Base-by-base conservation (phyloP, 2,113 vertebrate species). In the Mobula birostris region DNA sequence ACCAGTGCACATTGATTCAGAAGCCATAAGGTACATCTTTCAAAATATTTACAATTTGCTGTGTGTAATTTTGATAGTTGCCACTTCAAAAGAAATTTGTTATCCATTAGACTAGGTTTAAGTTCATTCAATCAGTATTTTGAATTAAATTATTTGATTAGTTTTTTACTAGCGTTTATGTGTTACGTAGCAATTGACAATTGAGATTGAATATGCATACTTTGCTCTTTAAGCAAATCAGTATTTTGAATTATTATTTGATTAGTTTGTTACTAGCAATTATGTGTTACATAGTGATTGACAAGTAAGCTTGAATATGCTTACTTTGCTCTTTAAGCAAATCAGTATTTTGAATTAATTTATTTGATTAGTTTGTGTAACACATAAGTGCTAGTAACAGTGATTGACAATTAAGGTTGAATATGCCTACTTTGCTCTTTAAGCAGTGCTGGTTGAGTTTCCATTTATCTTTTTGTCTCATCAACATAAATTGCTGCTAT, bases 1-100 rank as follows among this genome's bases (percentile, higher is more conserved):
- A 94, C 99, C 99, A 61, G 99, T 99, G 94, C 99, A 99, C 96
- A 99, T 99, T 94, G 99, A 99, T 96, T 99, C 99, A 68, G 99
- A 99, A 96, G 99, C 99, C 95, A 99, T 99, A 96, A 99, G 99
- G 99, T 99, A 97, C 96, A 95, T 94, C 94, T 94, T 82, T n/a
- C 29, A 82, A 63, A 77, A 82, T 15, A 82, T 94, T 82, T 82
- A 48, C 48, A 68, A 12, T 87, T 77, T 77, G 24, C 24, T 77
- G 74, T 87, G 56, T 63, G 8, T 56, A 56, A 87, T 27, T 87
- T 87, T 56, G 21, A 82, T 82, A 82, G 7, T 19, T 56, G 0
- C 15, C 6, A 24, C 80, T 82, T 48, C 17, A 56, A 48, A 48
- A 56, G 19, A 5, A 3, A 48, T 82, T 48, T n/a, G 29, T 11